These are phyloP conservation scores for Ecdyonurus torrentis DNA, from an alignment of 2,888 invertebrate genomes.

Conservation along the genomic window DNA sequence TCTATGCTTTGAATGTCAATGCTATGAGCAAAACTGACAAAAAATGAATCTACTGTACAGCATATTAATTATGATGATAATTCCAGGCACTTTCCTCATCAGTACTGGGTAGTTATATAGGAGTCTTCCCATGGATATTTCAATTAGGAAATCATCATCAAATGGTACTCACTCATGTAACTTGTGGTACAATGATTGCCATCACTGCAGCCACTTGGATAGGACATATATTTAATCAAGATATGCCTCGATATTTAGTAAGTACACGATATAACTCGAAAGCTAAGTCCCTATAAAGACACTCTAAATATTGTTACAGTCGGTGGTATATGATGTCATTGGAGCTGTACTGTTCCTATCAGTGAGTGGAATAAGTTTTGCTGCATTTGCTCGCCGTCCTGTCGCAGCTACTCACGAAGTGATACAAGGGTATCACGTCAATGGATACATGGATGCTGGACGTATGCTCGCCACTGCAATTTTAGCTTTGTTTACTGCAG, in stretches of 20 bases:
- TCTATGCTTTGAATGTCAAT: too few species aligned
- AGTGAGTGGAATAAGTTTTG: background rate
- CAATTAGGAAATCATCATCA: conserved; percentile 7
- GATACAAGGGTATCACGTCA: background rate
- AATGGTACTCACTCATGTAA: conserved; percentile 5
- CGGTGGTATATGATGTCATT: background rate
- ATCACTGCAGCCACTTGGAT: conserved; percentile 5
- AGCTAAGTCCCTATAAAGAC: background rate
- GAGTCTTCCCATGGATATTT: conserved; percentile 8
- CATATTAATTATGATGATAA: too few species aligned
- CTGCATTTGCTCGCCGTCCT: background rate
- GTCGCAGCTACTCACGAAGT: background rate
- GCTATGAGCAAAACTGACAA: too few species aligned
- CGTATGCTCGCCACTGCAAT: background rate
- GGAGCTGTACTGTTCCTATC: background rate
- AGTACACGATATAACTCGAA: background rate
- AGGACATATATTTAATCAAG: conserved; percentile 1
- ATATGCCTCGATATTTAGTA: conserved; percentile 5
- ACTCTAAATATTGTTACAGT: background rate
- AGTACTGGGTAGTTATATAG: conserved; percentile 3
- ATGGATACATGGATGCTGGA: background rate
- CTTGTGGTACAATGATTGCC: conserved; percentile 5
- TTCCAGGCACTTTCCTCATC: conserved; percentile 4
- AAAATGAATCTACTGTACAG: too few species aligned
- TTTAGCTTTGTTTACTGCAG: background rate